Conservation (phyloP, 1,140 invertebrate genomes). For the Tenebrio molitor region DNA sequence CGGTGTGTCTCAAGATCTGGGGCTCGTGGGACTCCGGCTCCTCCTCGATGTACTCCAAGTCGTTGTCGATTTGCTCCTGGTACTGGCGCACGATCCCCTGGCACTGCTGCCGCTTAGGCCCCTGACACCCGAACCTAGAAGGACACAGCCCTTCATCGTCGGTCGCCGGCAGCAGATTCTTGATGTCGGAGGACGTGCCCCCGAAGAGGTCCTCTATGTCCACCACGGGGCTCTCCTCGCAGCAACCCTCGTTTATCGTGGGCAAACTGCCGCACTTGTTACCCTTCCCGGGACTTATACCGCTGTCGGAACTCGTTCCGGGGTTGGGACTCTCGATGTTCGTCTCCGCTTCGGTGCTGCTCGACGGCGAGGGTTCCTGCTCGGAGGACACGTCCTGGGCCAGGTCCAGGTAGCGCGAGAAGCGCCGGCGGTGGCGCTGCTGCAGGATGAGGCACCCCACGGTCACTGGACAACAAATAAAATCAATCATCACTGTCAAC, state of each 20-base stretch:
- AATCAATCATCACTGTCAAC: conserved; percentile 6
- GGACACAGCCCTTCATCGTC: conserved; percentile 62
- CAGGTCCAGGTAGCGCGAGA: conserved; percentile 67
- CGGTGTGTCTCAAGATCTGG: conserved; percentile 85
- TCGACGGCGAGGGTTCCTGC: conserved; percentile 42
- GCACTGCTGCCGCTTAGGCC: conserved; percentile 69
- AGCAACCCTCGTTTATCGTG: conserved; percentile 61
- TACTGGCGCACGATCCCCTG: conserved; percentile 69
- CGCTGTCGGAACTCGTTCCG: conserved; percentile 63
- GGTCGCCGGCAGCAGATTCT: conserved; percentile 6
- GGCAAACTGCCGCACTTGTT: conserved; percentile 59
- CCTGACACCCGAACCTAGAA: conserved; percentile 67
- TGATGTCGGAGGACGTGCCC: conserved; percentile 3
- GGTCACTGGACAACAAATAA: conserved; percentile 71
- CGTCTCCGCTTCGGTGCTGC: conserved; percentile 44
- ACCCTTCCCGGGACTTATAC: conserved; percentile 56
- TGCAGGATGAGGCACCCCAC: conserved; percentile 81
- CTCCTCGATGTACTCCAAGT: conserved; percentile 70
- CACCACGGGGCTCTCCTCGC: conserved; percentile 68
- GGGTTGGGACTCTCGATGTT: conserved; percentile 51
- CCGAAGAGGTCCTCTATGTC: conserved; percentile 80
- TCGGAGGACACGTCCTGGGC: conserved; percentile 61
- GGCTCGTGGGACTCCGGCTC: conserved; percentile 72
- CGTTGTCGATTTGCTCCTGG: conserved; percentile 68
- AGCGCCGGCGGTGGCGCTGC: conserved; percentile 71